Percentiles rank a stretch among this genome's conserved stretches.
These are phyloP conservation scores for Engystomops pustulosus DNA, from an alignment of 2,113 vertebrate genomes.

Conservation along the genomic window DNA sequence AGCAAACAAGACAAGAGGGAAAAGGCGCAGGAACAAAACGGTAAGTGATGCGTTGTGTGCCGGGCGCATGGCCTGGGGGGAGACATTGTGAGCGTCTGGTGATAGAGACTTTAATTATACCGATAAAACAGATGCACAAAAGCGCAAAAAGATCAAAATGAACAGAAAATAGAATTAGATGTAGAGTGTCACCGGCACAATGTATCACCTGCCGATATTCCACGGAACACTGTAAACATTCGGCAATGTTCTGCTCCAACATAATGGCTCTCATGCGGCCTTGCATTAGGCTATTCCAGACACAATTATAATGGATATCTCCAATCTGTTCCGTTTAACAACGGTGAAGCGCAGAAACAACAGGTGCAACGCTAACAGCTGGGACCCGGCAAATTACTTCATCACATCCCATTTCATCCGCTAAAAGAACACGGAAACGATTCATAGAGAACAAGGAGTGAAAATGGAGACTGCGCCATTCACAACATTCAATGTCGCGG, in stretches of 20 bases:
- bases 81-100: background rate
- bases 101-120: background rate
- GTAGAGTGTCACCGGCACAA: background rate
- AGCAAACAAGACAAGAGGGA: background rate
- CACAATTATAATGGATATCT: slow-evolving; percentile 3
- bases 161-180: background rate
- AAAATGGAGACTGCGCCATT: background rate
- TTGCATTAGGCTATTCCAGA: background rate
- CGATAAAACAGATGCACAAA: background rate
- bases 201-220: background rate
- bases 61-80: background rate
- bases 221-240: background rate
- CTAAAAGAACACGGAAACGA: background rate
- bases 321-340: slow-evolving; percentile 14
- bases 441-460: background rate
- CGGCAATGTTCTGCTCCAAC: too few relatives aligned
- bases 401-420: background rate
- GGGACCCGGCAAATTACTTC: background rate
- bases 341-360: background rate
- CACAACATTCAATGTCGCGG: background rate
- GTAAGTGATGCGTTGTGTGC: background rate
- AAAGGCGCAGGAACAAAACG: background rate
- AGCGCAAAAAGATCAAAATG: background rate
- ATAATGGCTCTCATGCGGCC: background rate
- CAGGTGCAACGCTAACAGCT: slow-evolving; percentile 12